Base-by-base conservation (phyloP, 1,140 invertebrate genomes). In the Drosophila pruinosa region DNA sequence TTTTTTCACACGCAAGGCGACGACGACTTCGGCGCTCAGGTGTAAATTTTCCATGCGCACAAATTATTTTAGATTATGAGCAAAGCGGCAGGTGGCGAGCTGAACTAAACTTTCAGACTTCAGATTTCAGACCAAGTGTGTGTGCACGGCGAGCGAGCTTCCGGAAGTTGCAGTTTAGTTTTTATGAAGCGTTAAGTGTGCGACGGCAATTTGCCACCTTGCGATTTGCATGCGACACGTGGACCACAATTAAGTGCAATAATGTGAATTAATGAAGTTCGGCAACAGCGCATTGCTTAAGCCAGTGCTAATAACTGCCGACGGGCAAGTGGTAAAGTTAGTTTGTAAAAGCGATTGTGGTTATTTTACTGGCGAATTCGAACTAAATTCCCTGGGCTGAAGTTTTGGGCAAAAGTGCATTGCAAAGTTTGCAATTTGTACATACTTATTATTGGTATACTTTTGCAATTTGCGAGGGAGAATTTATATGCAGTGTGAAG, bases 61-160 rank as follows among this genome's bases (percentile, higher is more conserved):
- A 88, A 86, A 86, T 86, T 86, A 86, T 86, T 86, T 86, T 88
- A 86, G 82, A 86, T 86, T 86, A 86, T 86, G 81, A 81, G 70
- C 57, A 63, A 41, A 34, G 45, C 34, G 43, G 15, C 54, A 39
- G 26, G 22, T 52, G 48, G 38, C 47, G 10, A 41, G 8, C 24
- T 38, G 15, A 47, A 31, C n/a, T 58, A n/a, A 59, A 59, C 14
- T 59, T 48, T 24, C n/a, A 26, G 8, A 28, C 21, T 5, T 24
- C 14, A 7, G n/a, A n/a, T n/a, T n/a, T n/a, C n/a, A n/a, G n/a
- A n/a, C n/a, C n/a, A n/a, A n/a, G n/a, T n/a, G n/a, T n/a, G n/a
- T n/a, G n/a, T n/a, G n/a, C n/a, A n/a, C n/a, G 10, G 50, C 8
- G 21, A 19, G 45, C 7, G 17, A 6, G 45, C 39, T n/a, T 47